A percentile compares a stretch with the other conserved stretches of the same genome.
Conservation (phyloP, 2,113 vertebrate species). For the Rattus norvegicus region GRCr8 NC_086020.1:167733501-167734000, state of each 20-base stretch:
- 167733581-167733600: background rate
- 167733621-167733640: background rate
- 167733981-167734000: background rate
- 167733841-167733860: background rate
- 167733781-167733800: too few species aligned
- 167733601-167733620: conserved; percentile 8
- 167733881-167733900: background rate
- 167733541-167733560: background rate
- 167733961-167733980: background rate
- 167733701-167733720: background rate
- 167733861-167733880: background rate
- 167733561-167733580: background rate
- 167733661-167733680: background rate
- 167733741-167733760: too few species aligned
- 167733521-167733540: background rate
- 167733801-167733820: background rate
- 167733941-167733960: background rate
- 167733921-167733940: background rate
- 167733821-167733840: background rate
- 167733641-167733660: background rate
- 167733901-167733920: background rate
- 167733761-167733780: too few species aligned
- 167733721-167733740: too few species aligned
- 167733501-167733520: background rate
- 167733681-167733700: background rate